phyloP scores from a whole-genome alignment of 1,140 invertebrate genomes.

The Aphis gossypii region DNA sequence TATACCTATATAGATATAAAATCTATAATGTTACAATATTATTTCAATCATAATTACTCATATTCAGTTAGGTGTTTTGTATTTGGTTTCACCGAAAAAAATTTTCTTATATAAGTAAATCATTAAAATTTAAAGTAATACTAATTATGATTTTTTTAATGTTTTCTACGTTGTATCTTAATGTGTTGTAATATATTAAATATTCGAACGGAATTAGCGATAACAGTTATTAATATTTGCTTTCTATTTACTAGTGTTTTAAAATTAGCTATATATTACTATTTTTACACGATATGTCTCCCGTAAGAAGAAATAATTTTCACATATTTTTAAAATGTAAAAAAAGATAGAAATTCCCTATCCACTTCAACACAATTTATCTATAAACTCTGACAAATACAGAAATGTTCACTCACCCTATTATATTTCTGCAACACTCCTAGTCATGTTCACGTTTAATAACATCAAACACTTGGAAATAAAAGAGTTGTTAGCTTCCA shows the following conservation, averaged over 20 bases:
- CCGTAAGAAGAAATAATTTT: neutral
- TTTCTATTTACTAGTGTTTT: neutral
- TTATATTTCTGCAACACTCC: neutral
- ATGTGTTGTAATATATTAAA: neutral
- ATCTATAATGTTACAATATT: too few relatives aligned
- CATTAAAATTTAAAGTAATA: too few relatives aligned
- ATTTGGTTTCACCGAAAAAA: too few relatives aligned
- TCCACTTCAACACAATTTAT: neutral
- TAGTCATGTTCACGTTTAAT: neutral
- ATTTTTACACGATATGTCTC: neutral
- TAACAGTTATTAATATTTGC: neutral
- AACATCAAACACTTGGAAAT: neutral
- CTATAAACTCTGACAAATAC: neutral
- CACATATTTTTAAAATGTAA: neutral
- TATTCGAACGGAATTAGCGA: neutral
- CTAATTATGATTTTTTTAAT: neutral
- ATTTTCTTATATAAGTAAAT: too few relatives aligned
- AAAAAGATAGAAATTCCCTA: neutral
- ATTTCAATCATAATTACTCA: too few relatives aligned
- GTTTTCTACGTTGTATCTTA: neutral
- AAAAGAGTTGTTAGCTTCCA: neutral
- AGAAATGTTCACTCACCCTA: neutral
- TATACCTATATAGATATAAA: too few relatives aligned
- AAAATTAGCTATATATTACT: neutral
- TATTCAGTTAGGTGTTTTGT: too few relatives aligned